These are phyloP conservation scores for Homarus gammarus DNA, from an alignment of 2,888 invertebrate genomes.

Conservation along the genomic window DNA sequence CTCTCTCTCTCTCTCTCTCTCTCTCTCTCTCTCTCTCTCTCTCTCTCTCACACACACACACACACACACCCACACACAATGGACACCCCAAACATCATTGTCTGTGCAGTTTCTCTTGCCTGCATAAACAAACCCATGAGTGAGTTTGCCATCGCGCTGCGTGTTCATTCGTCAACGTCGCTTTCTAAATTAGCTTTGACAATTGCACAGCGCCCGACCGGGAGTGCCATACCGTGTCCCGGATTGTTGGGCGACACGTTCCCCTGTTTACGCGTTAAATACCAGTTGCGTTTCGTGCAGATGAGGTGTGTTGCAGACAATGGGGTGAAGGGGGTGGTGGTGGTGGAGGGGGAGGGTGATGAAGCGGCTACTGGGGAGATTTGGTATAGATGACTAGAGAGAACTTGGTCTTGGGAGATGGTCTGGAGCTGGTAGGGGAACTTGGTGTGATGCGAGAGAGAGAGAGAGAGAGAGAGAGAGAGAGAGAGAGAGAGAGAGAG, in stretches of 20 bases:
- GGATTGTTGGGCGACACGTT: conserved; percentile 37
- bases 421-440: background rate
- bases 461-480: background rate
- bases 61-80: background rate
- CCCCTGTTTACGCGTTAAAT: conserved; percentile 50
- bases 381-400: too few relatives aligned
- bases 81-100: background rate
- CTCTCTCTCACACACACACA: background rate
- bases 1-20: too few relatives aligned
- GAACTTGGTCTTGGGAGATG: too few relatives aligned
- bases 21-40: too few relatives aligned
- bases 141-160: background rate
- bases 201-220: background rate
- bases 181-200: conserved; percentile 41
- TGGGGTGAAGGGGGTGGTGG: background rate
- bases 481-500: background rate
- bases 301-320: conserved; percentile 19
- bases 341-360: background rate
- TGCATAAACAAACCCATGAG: background rate
- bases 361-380: background rate
- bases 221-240: conserved; percentile 4
- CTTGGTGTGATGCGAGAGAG: background rate
- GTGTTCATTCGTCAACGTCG: conserved; percentile 10
- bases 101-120: background rate
- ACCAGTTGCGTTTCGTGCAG: conserved; percentile 22